Base-by-base conservation (phyloP, 2,113 vertebrate genomes). In the Bufo bufo region DNA sequence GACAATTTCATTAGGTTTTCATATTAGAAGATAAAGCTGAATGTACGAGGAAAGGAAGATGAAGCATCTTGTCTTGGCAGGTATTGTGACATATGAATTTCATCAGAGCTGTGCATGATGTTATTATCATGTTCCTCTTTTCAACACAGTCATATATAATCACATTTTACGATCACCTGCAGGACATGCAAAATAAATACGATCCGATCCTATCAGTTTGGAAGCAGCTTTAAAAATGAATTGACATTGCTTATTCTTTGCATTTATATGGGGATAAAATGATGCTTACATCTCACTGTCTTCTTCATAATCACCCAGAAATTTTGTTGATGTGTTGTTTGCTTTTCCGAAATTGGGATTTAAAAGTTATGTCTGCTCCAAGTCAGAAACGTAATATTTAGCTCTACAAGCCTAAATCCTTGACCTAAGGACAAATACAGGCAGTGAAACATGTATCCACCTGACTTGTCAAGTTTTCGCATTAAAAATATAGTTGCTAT, bases 1-100 rank as follows among this genome's bases (percentile, higher is more conserved):
- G 86, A 87, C 86, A 87, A 87, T 87, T 87, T 87, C 86, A 87
- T 87, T 87, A 87, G 78, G 86, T 87, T 87, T 87, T 87, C 78
- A 87, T 82, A 82, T 74, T 87, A 87, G 86, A 87, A 87, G 86
- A 87, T 87, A 87, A 87, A 82, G 78, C 86, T 87, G 86, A 81
- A 82, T 87, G 86, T 87, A 74, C 54, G n/a, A 72, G 69, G 47
- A 61, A 78, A 87, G 79, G 66, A 87, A 74, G 78, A 87, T 87
- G 86, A 87, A 87, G 86, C 86, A 87, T 87, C 86, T 82, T 87
- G 78, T 87, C 59, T 43, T 87, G 65, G 86, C 86, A 87, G 86
- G 78, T 87, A 72, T 59, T 87, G 79, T 82, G 86, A 82, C 86
- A 87, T 82, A 87, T 87, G 86, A 87, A 87, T 87, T 87, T 87